phyloP scores from a whole-genome alignment of 2,113 vertebrate genomes.

The Tetraodon nigroviridis region DNA sequence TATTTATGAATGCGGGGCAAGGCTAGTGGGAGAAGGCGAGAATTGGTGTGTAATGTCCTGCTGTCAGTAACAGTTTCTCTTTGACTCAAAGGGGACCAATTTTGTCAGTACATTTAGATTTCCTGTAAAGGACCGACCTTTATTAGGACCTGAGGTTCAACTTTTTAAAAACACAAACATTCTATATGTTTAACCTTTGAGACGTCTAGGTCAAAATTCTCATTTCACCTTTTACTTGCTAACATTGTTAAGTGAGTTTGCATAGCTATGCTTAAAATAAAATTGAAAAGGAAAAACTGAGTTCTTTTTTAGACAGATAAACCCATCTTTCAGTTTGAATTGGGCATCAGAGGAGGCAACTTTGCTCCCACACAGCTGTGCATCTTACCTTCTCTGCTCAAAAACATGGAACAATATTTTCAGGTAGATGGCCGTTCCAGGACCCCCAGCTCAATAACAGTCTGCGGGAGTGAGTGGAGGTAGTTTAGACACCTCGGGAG shows the following conservation, averaged over 20 bases:
- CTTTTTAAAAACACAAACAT: conserved; percentile 10
- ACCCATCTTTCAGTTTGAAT: too few relatives aligned
- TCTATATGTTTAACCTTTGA: conserved; percentile 37
- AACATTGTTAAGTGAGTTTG: neutral
- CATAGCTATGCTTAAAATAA: too few relatives aligned
- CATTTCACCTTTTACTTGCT: too few relatives aligned
- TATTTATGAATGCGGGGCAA: conserved; percentile 69
- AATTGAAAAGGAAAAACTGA: neutral
- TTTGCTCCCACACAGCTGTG: conserved; percentile 53
- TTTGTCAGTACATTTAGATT: neutral
- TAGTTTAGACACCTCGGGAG: conserved; percentile 71
- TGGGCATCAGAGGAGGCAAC: conserved; percentile 51
- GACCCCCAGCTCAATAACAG: conserved; percentile 72
- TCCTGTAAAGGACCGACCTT: neutral
- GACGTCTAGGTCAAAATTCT: conserved; percentile 34
- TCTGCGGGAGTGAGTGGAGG: conserved; percentile 68
- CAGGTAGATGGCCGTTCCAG: conserved; percentile 58
- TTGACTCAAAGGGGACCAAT: conserved; percentile 41
- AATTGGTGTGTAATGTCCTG: conserved; percentile 72
- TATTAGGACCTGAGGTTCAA: neutral
- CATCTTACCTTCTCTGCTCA: conserved; percentile 54
- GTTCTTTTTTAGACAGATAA: neutral
- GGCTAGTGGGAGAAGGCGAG: conserved; percentile 47
- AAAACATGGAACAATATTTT: conserved; percentile 74
- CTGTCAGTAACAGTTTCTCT: conserved; percentile 70